Evolutionary conservation across 2,888 invertebrate species (phyloP).

Genomic region (Orthosia gothica): DNA sequence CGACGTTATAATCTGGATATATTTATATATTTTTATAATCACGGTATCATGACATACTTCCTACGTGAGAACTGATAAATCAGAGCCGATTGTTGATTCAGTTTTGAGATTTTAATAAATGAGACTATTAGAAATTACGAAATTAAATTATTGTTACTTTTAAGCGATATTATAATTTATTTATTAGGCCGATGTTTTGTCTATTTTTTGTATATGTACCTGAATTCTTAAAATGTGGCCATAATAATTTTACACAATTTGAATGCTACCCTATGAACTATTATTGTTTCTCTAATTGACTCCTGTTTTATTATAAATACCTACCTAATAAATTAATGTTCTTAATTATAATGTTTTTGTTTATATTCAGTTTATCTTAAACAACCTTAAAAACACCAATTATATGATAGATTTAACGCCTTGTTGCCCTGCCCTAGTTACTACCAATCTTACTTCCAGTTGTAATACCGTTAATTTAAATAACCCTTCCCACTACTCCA

Average conservation of each 20-base stretch:
- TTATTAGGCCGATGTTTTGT: conserved; percentile 82
- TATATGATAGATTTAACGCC: not conserved
- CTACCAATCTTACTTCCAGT: no score
- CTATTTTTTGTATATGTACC: conserved; percentile 89
- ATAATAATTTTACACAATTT: conserved; percentile 86
- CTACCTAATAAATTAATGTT: conserved; percentile 87
- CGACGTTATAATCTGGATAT: conserved; percentile 81
- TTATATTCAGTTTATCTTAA: conserved; percentile 60
- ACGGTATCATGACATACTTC: conserved; percentile 83
- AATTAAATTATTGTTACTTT: conserved; percentile 88
- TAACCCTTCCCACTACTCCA: no score
- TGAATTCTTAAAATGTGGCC: conserved; percentile 90
- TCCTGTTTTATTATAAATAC: conserved; percentile 86
- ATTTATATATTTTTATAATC: conserved; percentile 81
- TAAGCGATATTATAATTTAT: conserved; percentile 83
- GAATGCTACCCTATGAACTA: conserved; percentile 80
- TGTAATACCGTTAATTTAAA: no score
- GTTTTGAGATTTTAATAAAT: conserved; percentile 86
- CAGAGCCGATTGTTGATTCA: conserved; percentile 79
- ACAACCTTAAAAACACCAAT: not conserved
- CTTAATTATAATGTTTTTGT: conserved; percentile 77
- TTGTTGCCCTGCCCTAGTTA: no score
- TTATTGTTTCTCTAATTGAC: conserved; percentile 85
- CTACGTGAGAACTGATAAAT: conserved; percentile 82
- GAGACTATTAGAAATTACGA: conserved; percentile 87